Conservation (phyloP, 2,888 invertebrate species). For the Melinaea marsaeus region DNA sequence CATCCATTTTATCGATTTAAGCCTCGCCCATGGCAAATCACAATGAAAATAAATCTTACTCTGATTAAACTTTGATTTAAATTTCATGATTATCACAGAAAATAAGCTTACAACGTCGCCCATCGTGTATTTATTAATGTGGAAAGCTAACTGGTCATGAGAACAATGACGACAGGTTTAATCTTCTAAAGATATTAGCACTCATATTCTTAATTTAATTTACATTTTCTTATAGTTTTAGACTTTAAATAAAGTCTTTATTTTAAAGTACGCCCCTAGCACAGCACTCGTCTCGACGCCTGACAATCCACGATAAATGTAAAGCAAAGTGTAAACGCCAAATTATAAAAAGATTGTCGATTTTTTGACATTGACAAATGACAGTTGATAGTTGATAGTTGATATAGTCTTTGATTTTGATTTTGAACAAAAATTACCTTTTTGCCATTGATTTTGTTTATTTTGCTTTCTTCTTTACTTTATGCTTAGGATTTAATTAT, state of each 20-base stretch:
- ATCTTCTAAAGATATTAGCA: conserved; percentile 47
- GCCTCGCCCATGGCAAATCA: conserved; percentile 67
- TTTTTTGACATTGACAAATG: conserved; percentile 16
- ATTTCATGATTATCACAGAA: conserved; percentile 75
- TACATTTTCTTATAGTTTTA: conserved; percentile 49
- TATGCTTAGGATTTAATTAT: no score
- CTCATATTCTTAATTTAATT: conserved; percentile 62
- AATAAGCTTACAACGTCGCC: conserved; percentile 73
- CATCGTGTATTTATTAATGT: conserved; percentile 45
- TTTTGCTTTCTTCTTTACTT: no score
- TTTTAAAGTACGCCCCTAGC: conserved; percentile 26
- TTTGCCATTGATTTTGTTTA: no score
- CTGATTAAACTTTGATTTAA: conserved; percentile 74
- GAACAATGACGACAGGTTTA: conserved; percentile 52
- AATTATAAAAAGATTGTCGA: conserved; percentile 9
- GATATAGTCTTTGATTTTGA: not conserved
- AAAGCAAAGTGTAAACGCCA: no score
- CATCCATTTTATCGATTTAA: conserved; percentile 84
- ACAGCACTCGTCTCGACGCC: conserved; percentile 39
- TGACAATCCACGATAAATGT: conserved; percentile 10
- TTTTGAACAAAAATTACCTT: no score
- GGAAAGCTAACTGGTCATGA: conserved; percentile 63
- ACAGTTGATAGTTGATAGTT: conserved; percentile 2
- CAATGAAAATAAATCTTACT: conserved; percentile 69
- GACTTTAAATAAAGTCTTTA: conserved; percentile 27